These are phyloP conservation scores for Mormyrus iriodes DNA, from an alignment of 2,113 vertebrate species.

Conservation along the genomic window DNA sequence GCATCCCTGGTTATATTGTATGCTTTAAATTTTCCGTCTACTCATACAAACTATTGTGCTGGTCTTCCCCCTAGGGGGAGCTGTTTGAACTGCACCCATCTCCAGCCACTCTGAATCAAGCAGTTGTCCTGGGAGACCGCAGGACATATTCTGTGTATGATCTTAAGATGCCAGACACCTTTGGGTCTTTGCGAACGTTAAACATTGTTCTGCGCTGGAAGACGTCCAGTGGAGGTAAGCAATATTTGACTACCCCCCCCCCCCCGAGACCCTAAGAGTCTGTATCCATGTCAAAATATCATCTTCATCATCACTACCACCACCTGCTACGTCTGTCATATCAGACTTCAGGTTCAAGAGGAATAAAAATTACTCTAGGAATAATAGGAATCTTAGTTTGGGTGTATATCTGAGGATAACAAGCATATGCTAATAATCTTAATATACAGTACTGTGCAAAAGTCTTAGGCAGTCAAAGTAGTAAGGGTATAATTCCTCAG, in stretches of 20 bases:
- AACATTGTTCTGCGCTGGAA: constrained; percentile 88
- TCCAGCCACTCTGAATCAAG: constrained; percentile 61
- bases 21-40: background rate
- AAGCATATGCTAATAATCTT: background rate
- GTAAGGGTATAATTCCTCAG: background rate
- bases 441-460: background rate
- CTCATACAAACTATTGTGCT: background rate
- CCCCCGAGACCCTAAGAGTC: background rate
- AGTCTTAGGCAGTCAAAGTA: background rate
- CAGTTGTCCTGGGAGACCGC: constrained; percentile 73
- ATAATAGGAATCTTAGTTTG: background rate
- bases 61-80: constrained; percentile 66
- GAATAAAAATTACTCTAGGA: background rate
- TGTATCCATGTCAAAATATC: background rate
- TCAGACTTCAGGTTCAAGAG: background rate
- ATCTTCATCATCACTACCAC: background rate
- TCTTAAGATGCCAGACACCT: constrained; percentile 65
- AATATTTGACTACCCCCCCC: background rate
- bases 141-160: constrained; percentile 84
- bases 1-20: background rate
- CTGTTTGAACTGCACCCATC: constrained; percentile 78
- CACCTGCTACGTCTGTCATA: background rate
- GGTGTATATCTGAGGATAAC: background rate
- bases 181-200: constrained; percentile 75
- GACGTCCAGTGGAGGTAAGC: constrained; percentile 65